Percentiles rank a stretch among this genome's conserved stretches.
Evolutionary conservation across 2,113 vertebrate genomes (phyloP).

Genomic region (Conger conger): DNA sequence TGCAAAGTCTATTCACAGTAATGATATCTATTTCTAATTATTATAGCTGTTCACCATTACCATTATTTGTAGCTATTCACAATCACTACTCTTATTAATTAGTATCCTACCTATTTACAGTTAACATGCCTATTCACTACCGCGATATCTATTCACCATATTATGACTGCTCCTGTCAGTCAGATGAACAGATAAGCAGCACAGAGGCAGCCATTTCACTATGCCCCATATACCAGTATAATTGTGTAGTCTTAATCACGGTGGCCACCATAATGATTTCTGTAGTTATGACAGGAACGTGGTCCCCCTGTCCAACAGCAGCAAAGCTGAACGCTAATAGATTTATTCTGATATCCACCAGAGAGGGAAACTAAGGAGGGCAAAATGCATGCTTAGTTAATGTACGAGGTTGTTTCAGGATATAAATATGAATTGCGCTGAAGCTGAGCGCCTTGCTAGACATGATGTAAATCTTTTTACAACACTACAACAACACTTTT

Average conservation of each 20-base stretch:
- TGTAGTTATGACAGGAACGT: not conserved
- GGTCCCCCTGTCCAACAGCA: not conserved
- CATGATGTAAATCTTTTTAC: constrained; percentile 62
- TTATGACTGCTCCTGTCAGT: too few relatives aligned
- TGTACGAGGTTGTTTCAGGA: constrained; percentile 28
- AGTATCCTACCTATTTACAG: not conserved
- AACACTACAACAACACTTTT: constrained; percentile 45
- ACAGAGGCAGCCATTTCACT: not conserved
- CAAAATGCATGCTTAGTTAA: not conserved
- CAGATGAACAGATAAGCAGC: not conserved
- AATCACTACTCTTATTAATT: not conserved
- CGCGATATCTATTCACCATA: too few relatives aligned
- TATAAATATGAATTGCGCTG: constrained; percentile 34
- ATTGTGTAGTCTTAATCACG: not conserved
- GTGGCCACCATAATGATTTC: not conserved
- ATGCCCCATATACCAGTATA: not conserved
- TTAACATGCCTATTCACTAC: too few relatives aligned
- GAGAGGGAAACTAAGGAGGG: not conserved
- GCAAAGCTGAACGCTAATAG: not conserved
- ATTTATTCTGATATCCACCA: not conserved
- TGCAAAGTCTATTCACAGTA: not conserved
- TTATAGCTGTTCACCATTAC: not conserved
- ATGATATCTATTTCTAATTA: not conserved
- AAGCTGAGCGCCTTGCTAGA: constrained; percentile 44
- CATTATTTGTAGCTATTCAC: not conserved